These are phyloP conservation scores for Papilio machaon DNA, from an alignment of 1,140 invertebrate species.

Conservation along the genomic window DNA sequence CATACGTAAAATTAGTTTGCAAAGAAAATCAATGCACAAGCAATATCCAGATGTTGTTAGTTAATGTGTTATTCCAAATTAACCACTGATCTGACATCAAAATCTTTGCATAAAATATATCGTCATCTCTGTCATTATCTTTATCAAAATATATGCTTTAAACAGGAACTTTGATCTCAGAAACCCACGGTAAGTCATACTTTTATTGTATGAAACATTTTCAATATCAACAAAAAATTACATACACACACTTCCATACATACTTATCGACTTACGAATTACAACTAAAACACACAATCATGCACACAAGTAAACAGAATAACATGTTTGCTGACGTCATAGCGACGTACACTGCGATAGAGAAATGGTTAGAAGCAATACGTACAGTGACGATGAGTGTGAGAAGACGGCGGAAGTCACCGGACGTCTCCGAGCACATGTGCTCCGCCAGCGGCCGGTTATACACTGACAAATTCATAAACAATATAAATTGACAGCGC, in stretches of 20 bases:
- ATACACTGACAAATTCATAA: slow-evolving; percentile 81
- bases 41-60: slow-evolving; percentile 37
- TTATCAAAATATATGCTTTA: no score
- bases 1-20: slow-evolving; percentile 46
- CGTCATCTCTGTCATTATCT: no score
- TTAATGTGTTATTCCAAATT: slow-evolving; percentile 42
- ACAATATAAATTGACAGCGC: neutral
- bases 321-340: neutral
- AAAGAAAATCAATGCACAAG: slow-evolving; percentile 60
- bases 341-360: neutral
- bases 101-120: no score
- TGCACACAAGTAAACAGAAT: neutral
- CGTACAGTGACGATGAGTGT: slow-evolving; percentile 84
- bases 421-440: slow-evolving; percentile 90
- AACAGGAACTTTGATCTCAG: no score
- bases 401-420: slow-evolving; percentile 89
- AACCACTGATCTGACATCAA: no score
- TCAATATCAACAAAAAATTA: no score
- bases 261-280: no score
- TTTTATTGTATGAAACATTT: no score
- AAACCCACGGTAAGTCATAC: no score
- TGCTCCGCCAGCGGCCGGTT: slow-evolving; percentile 88
- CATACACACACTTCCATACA: neutral
- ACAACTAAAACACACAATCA: neutral
- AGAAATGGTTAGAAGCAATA: slow-evolving; percentile 32